These are phyloP conservation scores for Ectobius pallidus DNA, from an alignment of 2,888 invertebrate genomes.

Conservation along the genomic window DNA sequence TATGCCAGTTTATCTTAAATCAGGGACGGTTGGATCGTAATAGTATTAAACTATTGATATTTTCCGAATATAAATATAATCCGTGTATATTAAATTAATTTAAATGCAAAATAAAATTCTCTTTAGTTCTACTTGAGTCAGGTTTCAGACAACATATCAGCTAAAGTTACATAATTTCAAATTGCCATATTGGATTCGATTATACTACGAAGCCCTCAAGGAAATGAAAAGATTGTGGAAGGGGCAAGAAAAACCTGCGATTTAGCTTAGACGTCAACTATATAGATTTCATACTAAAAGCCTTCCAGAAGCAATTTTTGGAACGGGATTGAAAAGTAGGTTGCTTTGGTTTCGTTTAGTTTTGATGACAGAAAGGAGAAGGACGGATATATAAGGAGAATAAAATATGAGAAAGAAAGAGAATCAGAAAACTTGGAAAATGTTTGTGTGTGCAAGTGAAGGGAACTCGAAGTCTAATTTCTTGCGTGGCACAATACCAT, in stretches of 20 bases:
- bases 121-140: too few relatives aligned
- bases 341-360: slow-evolving; percentile 13
- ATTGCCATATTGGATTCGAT: slow-evolving; percentile 8
- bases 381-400: not conserved
- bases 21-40: too few relatives aligned
- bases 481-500: slow-evolving; percentile 18
- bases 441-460: slow-evolving; percentile 38
- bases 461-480: slow-evolving; percentile 39
- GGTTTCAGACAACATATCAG: too few relatives aligned
- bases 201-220: not conserved
- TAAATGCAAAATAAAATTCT: too few relatives aligned
- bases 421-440: slow-evolving; percentile 22
- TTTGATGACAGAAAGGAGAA: slow-evolving; percentile 12
- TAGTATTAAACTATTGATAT: too few relatives aligned
- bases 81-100: too few relatives aligned
- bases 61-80: too few relatives aligned
- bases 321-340: slow-evolving; percentile 18
- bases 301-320: slow-evolving; percentile 17
- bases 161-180: not conserved
- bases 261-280: not conserved
- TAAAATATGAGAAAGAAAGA: not conserved
- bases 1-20: too few relatives aligned
- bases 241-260: not conserved
- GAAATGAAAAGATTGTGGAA: not conserved
- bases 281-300: slow-evolving; percentile 13